Evolutionary conservation across 1,140 invertebrate genomes (phyloP).

Genomic region (Papilio polytes): DNA sequence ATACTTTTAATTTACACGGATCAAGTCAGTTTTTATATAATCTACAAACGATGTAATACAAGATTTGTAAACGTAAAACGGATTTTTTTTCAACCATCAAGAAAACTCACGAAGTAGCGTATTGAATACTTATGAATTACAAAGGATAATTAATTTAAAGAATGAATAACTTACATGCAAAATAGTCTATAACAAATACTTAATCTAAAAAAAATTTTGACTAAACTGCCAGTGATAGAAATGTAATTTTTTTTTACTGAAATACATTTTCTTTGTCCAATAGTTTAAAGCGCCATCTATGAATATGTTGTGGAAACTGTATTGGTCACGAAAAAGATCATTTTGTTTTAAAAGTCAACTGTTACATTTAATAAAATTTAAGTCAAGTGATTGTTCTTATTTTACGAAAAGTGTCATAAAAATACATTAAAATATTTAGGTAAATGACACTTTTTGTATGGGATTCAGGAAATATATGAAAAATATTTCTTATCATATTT

Average conservation of each 20-base stretch:
- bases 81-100: not conserved
- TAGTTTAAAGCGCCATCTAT: slow-evolving; percentile 7
- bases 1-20: not conserved
- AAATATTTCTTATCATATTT: slow-evolving; percentile 19
- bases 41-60: not conserved
- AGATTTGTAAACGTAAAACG: not conserved
- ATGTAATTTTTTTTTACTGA: slow-evolving; percentile 16
- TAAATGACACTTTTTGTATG: slow-evolving; percentile 6
- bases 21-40: not conserved
- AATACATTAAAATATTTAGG: not conserved
- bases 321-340: not conserved
- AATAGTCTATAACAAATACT: slow-evolving; percentile 69
- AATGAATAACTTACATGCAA: slow-evolving; percentile 64
- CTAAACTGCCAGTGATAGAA: slow-evolving; percentile 76
- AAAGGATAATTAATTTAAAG: slow-evolving; percentile 4
- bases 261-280: not conserved
- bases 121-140: slow-evolving; percentile 17
- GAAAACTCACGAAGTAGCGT: not conserved
- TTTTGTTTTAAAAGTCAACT: not conserved
- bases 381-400: slow-evolving; percentile 24
- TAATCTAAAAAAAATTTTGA: slow-evolving; percentile 78
- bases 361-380: slow-evolving; percentile 36
- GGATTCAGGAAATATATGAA: not conserved
- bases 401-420: slow-evolving; percentile 10
- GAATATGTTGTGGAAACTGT: not conserved